These are phyloP conservation scores for Selene dorsalis DNA, from an alignment of 2,797 vertebrate species.

Conservation along the genomic window DNA sequence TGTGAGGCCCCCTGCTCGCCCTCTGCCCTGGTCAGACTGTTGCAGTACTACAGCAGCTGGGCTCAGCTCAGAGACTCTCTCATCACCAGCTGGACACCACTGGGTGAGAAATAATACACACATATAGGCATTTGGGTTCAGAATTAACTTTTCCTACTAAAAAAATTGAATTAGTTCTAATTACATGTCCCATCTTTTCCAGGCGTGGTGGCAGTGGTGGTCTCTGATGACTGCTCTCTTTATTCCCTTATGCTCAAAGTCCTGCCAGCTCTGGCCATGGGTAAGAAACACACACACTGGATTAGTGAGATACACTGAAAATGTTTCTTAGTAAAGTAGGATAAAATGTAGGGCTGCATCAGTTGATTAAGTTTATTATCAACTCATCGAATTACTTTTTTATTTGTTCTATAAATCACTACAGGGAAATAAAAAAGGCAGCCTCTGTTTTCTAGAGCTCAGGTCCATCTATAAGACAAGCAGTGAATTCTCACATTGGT, in stretches of 20 bases:
- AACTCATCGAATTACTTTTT: not conserved
- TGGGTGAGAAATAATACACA: slow-evolving; percentile 77
- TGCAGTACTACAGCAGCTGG: slow-evolving; percentile 87
- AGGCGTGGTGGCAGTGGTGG: slow-evolving; percentile 87
- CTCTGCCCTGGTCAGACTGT: slow-evolving; percentile 81
- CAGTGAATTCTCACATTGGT: not conserved
- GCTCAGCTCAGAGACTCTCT: slow-evolving; percentile 84
- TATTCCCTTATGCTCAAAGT: slow-evolving; percentile 87
- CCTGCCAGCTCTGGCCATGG: slow-evolving; percentile 89
- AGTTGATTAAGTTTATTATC: not conserved
- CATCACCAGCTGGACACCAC: slow-evolving; percentile 83
- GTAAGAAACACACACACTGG: slow-evolving; percentile 74
- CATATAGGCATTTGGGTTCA: too few species aligned
- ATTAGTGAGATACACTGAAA: not conserved
- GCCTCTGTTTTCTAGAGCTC: not conserved
- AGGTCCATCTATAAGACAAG: not conserved
- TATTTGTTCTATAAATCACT: not conserved
- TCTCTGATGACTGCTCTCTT: slow-evolving; percentile 85
- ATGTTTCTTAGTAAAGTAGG: not conserved
- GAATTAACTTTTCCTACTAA: too few species aligned
- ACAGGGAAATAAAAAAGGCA: not conserved
- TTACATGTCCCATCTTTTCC: slow-evolving; percentile 15
- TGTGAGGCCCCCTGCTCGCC: slow-evolving; percentile 76
- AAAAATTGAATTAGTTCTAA: not conserved
- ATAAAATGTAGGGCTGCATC: not conserved